Conservation (phyloP, 1,140 invertebrate species). For the Heliothis virescens region DNA sequence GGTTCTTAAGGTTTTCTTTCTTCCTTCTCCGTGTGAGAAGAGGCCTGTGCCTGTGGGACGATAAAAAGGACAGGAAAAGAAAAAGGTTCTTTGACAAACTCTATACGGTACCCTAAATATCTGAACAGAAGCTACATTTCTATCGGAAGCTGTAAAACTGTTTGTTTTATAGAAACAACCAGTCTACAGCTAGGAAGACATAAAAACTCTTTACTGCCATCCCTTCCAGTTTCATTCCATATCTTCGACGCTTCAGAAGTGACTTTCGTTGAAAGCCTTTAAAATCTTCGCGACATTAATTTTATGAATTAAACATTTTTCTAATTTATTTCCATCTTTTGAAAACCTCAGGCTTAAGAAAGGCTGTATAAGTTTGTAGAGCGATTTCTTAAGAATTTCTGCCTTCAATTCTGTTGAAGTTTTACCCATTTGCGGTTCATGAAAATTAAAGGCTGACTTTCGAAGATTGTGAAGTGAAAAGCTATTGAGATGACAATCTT, state of each 20-base stretch:
- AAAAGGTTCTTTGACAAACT: too few species aligned
- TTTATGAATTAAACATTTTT: slow-evolving; percentile 56
- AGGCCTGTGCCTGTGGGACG: too few species aligned
- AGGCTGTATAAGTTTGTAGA: slow-evolving; percentile 8
- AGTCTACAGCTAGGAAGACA: background rate
- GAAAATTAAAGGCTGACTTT: slow-evolving; percentile 15
- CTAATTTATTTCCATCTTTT: slow-evolving; percentile 47
- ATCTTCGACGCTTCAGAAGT: slow-evolving; percentile 37
- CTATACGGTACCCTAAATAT: too few species aligned
- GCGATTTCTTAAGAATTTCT: slow-evolving; percentile 25
- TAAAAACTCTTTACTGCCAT: slow-evolving; percentile 5
- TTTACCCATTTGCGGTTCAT: slow-evolving; percentile 34
- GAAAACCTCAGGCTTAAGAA: background rate
- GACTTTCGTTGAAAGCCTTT: slow-evolving; percentile 46
- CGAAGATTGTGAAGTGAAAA: slow-evolving; percentile 17
- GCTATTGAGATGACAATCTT: slow-evolving; percentile 14
- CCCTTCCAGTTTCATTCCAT: background rate
- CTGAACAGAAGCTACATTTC: too few species aligned
- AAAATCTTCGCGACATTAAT: slow-evolving; percentile 49
- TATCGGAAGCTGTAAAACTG: too few species aligned
- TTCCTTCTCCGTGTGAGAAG: too few species aligned
- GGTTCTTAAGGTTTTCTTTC: too few species aligned
- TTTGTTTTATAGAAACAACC: background rate
- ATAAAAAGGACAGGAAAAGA: too few species aligned
- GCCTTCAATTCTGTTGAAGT: slow-evolving; percentile 17